Percentiles rank a stretch among this genome's conserved stretches.
These are phyloP conservation scores for Neosilurus hyrtlii DNA, from an alignment of 2,797 vertebrate species.

Conservation along the genomic window DNA sequence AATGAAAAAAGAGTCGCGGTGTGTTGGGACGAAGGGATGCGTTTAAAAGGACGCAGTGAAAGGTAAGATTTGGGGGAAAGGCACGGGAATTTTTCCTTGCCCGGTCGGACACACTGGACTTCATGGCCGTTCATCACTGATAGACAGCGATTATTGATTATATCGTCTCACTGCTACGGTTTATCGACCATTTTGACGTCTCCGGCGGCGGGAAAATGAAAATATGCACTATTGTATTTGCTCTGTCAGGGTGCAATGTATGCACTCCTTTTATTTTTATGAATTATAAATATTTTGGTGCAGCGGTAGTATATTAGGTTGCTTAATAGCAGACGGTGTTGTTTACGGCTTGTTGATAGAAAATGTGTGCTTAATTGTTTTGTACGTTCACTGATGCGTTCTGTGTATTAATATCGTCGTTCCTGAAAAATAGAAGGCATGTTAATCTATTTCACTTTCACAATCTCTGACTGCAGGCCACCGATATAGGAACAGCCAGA, in stretches of 20 bases:
- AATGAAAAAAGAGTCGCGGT: neutral
- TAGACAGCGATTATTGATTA: slow-evolving; percentile 70
- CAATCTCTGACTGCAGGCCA: neutral
- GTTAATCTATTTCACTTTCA: neutral
- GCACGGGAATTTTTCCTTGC: neutral
- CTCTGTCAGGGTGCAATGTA: neutral
- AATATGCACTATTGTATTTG: neutral
- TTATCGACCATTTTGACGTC: slow-evolving; percentile 3
- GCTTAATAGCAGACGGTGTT: neutral
- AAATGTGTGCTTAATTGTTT: neutral
- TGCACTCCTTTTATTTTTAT: neutral
- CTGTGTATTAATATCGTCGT: neutral
- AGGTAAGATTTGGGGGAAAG: slow-evolving; percentile 32
- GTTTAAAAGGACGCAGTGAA: neutral
- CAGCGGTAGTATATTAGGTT: neutral
- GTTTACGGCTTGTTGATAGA: neutral
- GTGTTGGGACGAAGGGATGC: neutral
- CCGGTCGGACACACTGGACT: slow-evolving; percentile 12
- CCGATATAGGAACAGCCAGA: neutral
- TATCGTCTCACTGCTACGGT: slow-evolving; percentile 55
- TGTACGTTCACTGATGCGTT: neutral
- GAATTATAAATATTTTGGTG: neutral
- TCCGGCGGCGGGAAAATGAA: slow-evolving; percentile 14
- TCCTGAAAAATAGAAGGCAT: neutral
- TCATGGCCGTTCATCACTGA: slow-evolving; percentile 20